Evolutionary conservation across 2,113 vertebrate genomes (phyloP).

Genomic region (Manacus vitellinus): DNA sequence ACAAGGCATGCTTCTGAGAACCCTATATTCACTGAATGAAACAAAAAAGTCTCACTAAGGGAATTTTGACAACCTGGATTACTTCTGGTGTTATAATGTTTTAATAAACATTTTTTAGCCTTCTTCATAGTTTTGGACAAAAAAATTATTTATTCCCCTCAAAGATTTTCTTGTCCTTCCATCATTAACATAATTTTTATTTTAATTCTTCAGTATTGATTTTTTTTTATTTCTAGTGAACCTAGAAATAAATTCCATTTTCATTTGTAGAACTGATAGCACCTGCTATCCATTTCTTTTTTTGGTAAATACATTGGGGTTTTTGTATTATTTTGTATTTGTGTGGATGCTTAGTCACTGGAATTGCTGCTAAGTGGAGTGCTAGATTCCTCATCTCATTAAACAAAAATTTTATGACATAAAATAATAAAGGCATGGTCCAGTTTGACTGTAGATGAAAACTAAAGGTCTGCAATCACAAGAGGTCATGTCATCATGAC

Average conservation of each 20-base stretch:
- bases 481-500: background rate
- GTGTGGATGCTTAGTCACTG: background rate
- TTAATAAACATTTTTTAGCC: background rate
- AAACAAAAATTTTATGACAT: background rate
- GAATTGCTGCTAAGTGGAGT: background rate
- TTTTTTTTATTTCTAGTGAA: background rate
- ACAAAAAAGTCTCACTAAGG: background rate
- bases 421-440: background rate
- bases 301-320: accelerated
- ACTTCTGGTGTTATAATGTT: background rate
- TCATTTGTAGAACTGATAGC: background rate
- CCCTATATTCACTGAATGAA: background rate
- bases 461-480: background rate
- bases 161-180: background rate
- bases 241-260: background rate
- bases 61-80: background rate
- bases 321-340: background rate
- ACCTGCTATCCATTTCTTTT: background rate
- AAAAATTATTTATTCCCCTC: background rate
- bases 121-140: background rate
- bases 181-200: background rate
- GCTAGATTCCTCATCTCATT: background rate
- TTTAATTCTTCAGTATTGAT: background rate
- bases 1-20: background rate
- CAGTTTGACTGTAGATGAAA: background rate